These are phyloP conservation scores for Musca domestica DNA, from an alignment of 1,140 invertebrate genomes.

Conservation along the genomic window DNA sequence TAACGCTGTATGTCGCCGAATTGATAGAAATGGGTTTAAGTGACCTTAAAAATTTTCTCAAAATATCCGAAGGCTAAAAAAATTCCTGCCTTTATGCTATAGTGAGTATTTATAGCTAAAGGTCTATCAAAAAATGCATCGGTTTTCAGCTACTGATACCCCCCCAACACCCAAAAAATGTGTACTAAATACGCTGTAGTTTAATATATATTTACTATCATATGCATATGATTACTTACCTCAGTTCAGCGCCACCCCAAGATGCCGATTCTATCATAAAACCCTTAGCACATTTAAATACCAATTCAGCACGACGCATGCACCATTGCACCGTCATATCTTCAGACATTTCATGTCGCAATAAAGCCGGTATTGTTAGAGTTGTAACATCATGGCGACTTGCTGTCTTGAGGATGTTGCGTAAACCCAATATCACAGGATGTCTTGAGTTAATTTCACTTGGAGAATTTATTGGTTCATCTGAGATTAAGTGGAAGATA, in stretches of 20 bases:
- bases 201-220: too few species aligned
- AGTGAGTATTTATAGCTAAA: too few species aligned
- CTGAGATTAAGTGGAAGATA: slow-evolving; percentile 90
- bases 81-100: too few species aligned
- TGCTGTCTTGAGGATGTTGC: slow-evolving; percentile 92
- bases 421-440: slow-evolving; percentile 89
- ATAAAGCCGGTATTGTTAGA: slow-evolving; percentile 86
- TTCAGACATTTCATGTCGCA: slow-evolving; percentile 94
- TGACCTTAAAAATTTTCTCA: too few species aligned
- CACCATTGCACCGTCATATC: slow-evolving; percentile 98
- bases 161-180: too few species aligned
- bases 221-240: slow-evolving; percentile 66
- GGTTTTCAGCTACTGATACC: too few species aligned
- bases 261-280: slow-evolving; percentile 98
- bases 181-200: too few species aligned
- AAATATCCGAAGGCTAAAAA: too few species aligned
- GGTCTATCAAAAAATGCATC: too few species aligned
- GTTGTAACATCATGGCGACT: slow-evolving; percentile 91
- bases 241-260: slow-evolving; percentile 85
- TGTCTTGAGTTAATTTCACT: slow-evolving; percentile 94
- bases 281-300: slow-evolving; percentile 98
- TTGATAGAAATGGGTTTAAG: too few species aligned
- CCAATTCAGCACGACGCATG: slow-evolving; percentile 88
- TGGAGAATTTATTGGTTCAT: slow-evolving; percentile 66
- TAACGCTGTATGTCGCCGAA: too few species aligned